A percentile compares a stretch with the other conserved stretches of the same genome.
Conservation (phyloP, 2,888 invertebrate species). For the Ephialtes manifestator region DNA sequence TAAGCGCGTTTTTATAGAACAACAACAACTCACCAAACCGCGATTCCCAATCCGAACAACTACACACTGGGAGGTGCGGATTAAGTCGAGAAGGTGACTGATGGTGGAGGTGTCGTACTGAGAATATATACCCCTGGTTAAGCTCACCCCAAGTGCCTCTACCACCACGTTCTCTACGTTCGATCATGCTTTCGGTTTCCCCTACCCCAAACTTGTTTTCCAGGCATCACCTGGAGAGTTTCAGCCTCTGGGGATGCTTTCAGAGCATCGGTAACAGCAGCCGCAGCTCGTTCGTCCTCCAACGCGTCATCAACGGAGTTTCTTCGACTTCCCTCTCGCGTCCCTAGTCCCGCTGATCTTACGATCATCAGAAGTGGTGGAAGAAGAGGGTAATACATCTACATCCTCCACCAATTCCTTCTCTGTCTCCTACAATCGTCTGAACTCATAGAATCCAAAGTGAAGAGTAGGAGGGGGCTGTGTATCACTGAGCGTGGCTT, state of each 20-base stretch:
- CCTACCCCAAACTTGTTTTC: conserved; percentile 52
- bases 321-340: conserved; percentile 28
- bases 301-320: conserved; percentile 46
- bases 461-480: conserved; percentile 39
- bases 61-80: conserved; percentile 77
- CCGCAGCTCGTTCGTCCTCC: conserved; percentile 57
- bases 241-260: conserved; percentile 57
- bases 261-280: conserved; percentile 20
- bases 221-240: conserved; percentile 33
- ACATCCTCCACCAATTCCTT: conserved; percentile 33
- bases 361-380: conserved; percentile 1
- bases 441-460: conserved; percentile 17
- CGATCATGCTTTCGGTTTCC: conserved; percentile 64
- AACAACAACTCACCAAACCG: conserved; percentile 77
- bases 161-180: conserved; percentile 49
- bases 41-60: conserved; percentile 75
- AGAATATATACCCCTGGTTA: conserved; percentile 83
- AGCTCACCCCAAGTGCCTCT: conserved; percentile 75
- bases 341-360: neutral
- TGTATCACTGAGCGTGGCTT: conserved; percentile 50
- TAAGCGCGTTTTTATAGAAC: neutral
- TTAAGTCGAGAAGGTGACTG: conserved; percentile 84
- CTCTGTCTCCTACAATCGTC: conserved; percentile 18
- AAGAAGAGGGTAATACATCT: conserved; percentile 37
- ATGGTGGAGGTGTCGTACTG: conserved; percentile 81